A percentile compares a stretch with the other conserved stretches of the same genome.
Conservation (phyloP, 2,888 invertebrate genomes). For the Tenthredo amoena region DNA sequence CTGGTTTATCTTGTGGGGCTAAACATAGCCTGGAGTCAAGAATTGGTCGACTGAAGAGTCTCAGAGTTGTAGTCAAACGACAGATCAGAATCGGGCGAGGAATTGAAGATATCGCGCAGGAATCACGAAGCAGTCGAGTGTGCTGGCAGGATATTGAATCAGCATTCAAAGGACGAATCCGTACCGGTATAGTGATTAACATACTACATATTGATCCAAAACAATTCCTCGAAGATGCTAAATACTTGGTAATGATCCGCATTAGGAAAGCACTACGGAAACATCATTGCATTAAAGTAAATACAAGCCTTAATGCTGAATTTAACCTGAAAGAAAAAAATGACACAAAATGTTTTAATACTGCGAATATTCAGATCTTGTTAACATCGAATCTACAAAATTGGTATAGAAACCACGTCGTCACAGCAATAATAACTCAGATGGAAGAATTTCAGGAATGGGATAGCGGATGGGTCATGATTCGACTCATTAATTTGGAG, state of each 20-base stretch:
- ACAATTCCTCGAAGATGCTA: neutral
- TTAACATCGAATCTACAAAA: neutral
- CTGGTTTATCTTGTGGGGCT: too few species aligned
- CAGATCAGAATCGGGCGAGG: neutral
- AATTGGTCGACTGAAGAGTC: neutral
- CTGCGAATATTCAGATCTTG: neutral
- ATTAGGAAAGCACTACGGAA: neutral
- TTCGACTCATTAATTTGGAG: neutral
- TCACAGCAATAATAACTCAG: neutral
- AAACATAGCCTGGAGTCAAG: neutral
- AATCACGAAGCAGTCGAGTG: neutral
- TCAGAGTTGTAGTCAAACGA: neutral
- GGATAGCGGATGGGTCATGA: neutral
- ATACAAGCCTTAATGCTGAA: neutral
- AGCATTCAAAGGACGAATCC: neutral
- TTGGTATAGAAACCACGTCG: neutral
- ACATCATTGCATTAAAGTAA: neutral
- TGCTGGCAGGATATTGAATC: neutral
- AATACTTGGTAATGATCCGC: neutral
- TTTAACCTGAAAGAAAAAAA: neutral
- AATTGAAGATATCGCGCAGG: neutral
- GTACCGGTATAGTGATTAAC: neutral
- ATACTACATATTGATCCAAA: neutral
- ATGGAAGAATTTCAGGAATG: neutral
- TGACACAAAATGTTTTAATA: neutral